Conservation (phyloP, 1,140 invertebrate species). For the Cydia strobilella region DNA sequence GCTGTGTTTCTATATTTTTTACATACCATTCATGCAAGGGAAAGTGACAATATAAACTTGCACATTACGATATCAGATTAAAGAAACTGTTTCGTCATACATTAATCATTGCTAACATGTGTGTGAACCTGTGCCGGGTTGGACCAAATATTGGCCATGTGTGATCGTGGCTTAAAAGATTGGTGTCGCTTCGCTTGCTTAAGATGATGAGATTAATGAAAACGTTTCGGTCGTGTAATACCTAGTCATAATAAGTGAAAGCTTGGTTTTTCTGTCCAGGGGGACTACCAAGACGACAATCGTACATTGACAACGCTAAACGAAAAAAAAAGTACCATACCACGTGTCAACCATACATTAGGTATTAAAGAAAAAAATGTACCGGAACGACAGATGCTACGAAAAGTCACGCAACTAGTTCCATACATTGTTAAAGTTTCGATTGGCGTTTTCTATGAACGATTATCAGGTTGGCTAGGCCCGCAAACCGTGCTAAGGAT, state of each 20-base stretch:
- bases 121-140: slow-evolving; percentile 24
- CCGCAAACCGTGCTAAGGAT: too few species aligned
- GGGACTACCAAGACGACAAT: too few species aligned
- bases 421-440: too few species aligned
- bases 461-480: too few species aligned
- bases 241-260: neutral
- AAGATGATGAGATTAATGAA: slow-evolving; percentile 10
- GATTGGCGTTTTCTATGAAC: too few species aligned
- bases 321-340: too few species aligned
- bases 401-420: too few species aligned
- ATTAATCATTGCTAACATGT: slow-evolving; percentile 29
- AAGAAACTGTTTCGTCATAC: slow-evolving; percentile 28
- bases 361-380: too few species aligned
- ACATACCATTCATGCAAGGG: slow-evolving; percentile 3
- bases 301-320: too few species aligned
- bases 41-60: slow-evolving; percentile 28
- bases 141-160: neutral
- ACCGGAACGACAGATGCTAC: too few species aligned
- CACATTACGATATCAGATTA: slow-evolving; percentile 18
- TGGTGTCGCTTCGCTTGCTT: neutral
- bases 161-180: slow-evolving; percentile 5
- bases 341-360: too few species aligned
- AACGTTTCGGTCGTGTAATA: neutral
- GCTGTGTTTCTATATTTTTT: slow-evolving; percentile 20
- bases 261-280: neutral